These are phyloP conservation scores for Menidia beryllina DNA, from an alignment of 2,113 vertebrate species.

Conservation along the genomic window DNA sequence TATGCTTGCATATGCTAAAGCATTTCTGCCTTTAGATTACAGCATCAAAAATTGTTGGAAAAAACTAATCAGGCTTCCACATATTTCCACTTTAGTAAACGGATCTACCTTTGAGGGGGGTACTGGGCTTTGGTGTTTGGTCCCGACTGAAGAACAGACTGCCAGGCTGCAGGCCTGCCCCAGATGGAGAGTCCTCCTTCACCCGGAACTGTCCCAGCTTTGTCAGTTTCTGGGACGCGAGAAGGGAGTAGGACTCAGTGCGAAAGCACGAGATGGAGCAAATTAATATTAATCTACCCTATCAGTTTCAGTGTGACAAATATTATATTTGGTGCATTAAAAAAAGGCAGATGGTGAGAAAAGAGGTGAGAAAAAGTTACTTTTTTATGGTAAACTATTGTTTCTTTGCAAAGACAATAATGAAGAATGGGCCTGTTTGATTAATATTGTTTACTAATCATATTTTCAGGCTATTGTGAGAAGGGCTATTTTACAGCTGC, in stretches of 20 bases:
- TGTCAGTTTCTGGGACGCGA: conserved; percentile 84
- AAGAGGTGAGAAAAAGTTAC: too few relatives aligned
- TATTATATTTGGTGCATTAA: too few relatives aligned
- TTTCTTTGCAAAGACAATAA: too few relatives aligned
- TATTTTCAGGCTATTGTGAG: neutral
- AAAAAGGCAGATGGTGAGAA: too few relatives aligned
- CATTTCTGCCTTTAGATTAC: too few relatives aligned
- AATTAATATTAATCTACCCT: too few relatives aligned
- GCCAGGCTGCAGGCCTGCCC: conserved; percentile 83
- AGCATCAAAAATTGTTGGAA: too few relatives aligned
- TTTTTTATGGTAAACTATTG: neutral
- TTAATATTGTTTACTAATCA: too few relatives aligned
- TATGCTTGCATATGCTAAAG: too few relatives aligned
- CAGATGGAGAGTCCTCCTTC: conserved; percentile 85
- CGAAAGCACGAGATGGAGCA: neutral
- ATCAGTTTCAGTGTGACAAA: conserved; percentile 12
- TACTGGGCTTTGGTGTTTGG: conserved; percentile 72
- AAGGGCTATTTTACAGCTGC: neutral
- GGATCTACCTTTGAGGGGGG: conserved; percentile 79
- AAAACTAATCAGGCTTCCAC: neutral
- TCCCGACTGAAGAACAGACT: conserved; percentile 89
- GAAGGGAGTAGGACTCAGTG: neutral
- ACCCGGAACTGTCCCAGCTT: conserved; percentile 91
- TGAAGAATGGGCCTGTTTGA: too few relatives aligned
- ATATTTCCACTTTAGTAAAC: neutral